Evolutionary conservation across 2,113 vertebrate species (phyloP).

Genomic region (Rhodinocichla rosea): DNA sequence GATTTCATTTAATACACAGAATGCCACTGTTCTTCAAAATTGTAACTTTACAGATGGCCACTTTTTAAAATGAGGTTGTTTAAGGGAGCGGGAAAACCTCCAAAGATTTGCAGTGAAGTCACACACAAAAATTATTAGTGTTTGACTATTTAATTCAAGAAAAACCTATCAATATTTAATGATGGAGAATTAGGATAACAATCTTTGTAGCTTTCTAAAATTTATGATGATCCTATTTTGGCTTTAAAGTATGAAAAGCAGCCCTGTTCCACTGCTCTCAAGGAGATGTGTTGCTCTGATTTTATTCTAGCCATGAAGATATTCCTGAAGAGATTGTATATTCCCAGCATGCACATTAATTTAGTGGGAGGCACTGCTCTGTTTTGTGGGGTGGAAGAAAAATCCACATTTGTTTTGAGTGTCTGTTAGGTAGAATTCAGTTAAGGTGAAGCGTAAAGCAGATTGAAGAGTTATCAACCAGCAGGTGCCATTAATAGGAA

Average conservation of each 20-base stretch:
- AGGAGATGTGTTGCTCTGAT: background rate
- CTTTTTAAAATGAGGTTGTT: background rate
- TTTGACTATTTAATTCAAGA: background rate
- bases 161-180: background rate
- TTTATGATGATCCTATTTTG: background rate
- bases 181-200: background rate
- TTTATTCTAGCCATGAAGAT: constrained; percentile 20
- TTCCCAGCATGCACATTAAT: constrained; percentile 19
- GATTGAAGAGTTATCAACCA: background rate
- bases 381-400: background rate
- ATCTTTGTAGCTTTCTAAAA: background rate
- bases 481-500: constrained; percentile 36
- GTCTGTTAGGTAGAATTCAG: background rate
- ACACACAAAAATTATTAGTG: background rate
- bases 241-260: background rate
- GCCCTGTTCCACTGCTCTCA: background rate
- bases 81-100: background rate
- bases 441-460: constrained; percentile 8
- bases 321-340: background rate
- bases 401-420: background rate
- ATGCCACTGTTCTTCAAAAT: background rate
- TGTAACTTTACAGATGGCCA: background rate
- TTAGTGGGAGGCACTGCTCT: constrained; percentile 40
- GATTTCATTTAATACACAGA: background rate
- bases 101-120: background rate